phyloP scores from a whole-genome alignment of 2,888 invertebrate species.

The Cryptus armator region DNA sequence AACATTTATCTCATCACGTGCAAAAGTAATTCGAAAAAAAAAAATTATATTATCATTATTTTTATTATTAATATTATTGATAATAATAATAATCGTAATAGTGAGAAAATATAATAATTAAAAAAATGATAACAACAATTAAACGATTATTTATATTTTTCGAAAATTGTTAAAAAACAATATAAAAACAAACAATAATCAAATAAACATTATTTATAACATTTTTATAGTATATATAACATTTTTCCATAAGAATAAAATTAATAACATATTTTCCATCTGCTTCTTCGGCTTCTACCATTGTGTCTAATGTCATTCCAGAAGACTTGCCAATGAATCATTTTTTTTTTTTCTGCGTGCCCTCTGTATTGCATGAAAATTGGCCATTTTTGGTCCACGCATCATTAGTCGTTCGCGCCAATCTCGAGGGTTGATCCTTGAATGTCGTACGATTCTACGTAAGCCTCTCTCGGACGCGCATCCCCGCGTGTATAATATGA shows the following conservation, averaged over 20 bases:
- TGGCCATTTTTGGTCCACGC: conserved; percentile 46
- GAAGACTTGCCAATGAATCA: conserved; percentile 17
- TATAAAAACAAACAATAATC: background rate
- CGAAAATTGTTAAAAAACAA: background rate
- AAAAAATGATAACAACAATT: background rate
- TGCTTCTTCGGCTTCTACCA: background rate
- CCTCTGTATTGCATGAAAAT: conserved; percentile 36
- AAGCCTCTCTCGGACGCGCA: conserved; percentile 48
- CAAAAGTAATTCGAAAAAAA: too few species aligned
- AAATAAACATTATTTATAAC: background rate
- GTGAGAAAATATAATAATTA: too few species aligned
- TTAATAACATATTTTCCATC: background rate
- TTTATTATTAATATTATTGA: too few species aligned
- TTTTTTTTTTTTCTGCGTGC: conserved; percentile 13
- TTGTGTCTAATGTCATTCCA: background rate
- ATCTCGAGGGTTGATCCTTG: conserved; percentile 47
- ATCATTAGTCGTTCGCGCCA: conserved; percentile 46
- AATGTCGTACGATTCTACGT: conserved; percentile 16
- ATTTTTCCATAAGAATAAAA: background rate
- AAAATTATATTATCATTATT: too few species aligned
- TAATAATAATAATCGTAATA: too few species aligned
- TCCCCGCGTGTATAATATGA: conserved; percentile 39
- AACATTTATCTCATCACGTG: too few species aligned
- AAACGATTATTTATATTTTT: background rate
- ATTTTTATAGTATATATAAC: background rate